Conservation (phyloP, 2,113 vertebrate genomes). For the Hippopotamus amphibius region DNA sequence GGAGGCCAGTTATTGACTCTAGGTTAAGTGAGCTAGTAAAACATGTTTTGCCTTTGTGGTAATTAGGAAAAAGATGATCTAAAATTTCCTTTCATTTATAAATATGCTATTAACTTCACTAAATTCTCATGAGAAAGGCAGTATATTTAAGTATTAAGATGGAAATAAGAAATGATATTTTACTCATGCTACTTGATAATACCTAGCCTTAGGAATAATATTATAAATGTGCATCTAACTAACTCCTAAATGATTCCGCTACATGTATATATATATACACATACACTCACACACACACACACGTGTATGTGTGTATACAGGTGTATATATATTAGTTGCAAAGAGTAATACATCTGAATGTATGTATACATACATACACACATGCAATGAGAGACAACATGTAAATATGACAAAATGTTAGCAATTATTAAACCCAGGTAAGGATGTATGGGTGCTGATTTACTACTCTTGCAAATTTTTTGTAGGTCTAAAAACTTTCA, state of each 20-base stretch:
- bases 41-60: neutral
- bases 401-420: neutral
- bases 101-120: conserved; percentile 33
- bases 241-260: neutral
- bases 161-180: conserved; percentile 14
- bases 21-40: conserved; percentile 14
- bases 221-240: neutral
- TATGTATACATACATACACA: neutral
- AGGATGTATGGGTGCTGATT: neutral
- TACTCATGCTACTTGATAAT: neutral
- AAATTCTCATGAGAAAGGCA: conserved; percentile 57
- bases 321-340: too few species aligned
- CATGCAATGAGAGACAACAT: neutral
- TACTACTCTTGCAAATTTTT: neutral
- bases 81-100: conserved; percentile 14
- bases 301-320: neutral
- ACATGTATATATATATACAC: too few species aligned
- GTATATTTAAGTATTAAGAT: neutral
- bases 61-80: neutral
- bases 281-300: too few species aligned
- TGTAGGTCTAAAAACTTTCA: neutral
- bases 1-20: neutral
- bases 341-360: too few species aligned
- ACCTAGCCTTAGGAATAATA: neutral
- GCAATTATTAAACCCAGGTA: neutral